phyloP scores from a whole-genome alignment of 2,797 vertebrate genomes.

The Myotis daubentonii region DNA sequence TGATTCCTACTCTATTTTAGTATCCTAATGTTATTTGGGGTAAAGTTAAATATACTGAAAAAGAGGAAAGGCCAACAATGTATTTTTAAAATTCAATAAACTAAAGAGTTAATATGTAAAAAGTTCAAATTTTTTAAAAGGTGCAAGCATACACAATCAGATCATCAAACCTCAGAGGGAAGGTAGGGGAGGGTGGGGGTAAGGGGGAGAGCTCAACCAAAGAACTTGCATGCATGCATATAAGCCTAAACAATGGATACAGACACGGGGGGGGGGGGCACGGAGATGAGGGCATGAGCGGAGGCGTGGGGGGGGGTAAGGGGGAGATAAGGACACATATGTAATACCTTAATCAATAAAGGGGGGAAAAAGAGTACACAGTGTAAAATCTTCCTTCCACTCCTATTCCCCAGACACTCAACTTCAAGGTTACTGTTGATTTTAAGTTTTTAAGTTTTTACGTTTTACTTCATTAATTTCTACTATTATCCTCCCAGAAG shows the following conservation, averaged over 20 bases:
- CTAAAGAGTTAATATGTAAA: neutral
- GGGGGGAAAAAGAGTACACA: neutral
- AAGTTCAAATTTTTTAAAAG: neutral
- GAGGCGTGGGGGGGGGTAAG: too few relatives aligned
- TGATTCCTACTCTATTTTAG: neutral
- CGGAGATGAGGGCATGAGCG: too few relatives aligned
- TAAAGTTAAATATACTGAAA: neutral
- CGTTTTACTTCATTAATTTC: slow-evolving; percentile 31
- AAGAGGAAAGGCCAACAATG: neutral
- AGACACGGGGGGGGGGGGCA: too few relatives aligned
- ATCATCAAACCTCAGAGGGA: too few relatives aligned
- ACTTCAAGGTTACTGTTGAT: neutral
- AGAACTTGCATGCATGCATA: too few relatives aligned
- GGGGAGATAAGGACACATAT: too few relatives aligned
- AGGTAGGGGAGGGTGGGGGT: too few relatives aligned
- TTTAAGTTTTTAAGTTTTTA: slow-evolving; percentile 29
- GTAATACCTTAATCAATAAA: too few relatives aligned
- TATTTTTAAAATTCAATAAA: neutral
- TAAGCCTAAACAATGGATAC: too few relatives aligned
- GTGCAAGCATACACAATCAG: neutral
- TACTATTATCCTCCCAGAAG: neutral
- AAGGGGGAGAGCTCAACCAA: too few relatives aligned
- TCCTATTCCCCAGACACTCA: neutral
- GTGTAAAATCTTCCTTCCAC: neutral
- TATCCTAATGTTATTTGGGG: neutral